Base-by-base conservation (phyloP, 2,888 invertebrate genomes). In the Lacanobia oleracea region DNA sequence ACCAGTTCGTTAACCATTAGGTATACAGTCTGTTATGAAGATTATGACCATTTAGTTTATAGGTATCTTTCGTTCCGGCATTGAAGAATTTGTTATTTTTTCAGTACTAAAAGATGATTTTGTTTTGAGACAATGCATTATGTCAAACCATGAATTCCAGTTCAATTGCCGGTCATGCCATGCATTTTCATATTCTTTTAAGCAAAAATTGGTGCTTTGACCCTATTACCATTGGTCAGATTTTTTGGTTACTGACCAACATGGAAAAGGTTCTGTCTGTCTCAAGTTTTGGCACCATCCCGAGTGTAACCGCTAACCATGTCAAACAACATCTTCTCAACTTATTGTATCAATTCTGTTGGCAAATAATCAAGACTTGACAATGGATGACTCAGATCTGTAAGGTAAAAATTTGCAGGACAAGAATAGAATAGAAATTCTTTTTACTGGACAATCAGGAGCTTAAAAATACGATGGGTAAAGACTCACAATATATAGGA, bases 311-410 rank as follows among this genome's bases (percentile, higher is more conserved):
- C 10, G 2, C 8, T 21, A 21, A 18, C 18, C 18, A 40, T 14
- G 14, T 73, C 23, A n/a, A n/a, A 63, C 12, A 61, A 75, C 18
- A 66, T 48, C 37, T 54, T 54, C 18, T 21, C 54, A 33, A 53
- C 7, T 23, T 43, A 67, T 67, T 67, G 23, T 75, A 16, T 53
- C 12, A 56, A 59, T 54, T 27, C n/a, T 50, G 40, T 63, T 62
- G 72, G 72, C 45, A 40, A 53, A 59, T 23, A 59, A 4, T 18
- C 53, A 72, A 70, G 9, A n/a, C 14, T 50, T 12, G 3, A 50
- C 45, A 45, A 45, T 45, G 45, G 12, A 40, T 40, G 43, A 16
- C 1, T 43, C 43, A 43, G 43, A 43, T 14, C 14, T 43, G 6
- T 43, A 43, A 14, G 43, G 3, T 12, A 2, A 33, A 33, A 33